Evolutionary conservation across 1,140 invertebrate genomes (phyloP).

Genomic region (Bombus pascuorum): DNA sequence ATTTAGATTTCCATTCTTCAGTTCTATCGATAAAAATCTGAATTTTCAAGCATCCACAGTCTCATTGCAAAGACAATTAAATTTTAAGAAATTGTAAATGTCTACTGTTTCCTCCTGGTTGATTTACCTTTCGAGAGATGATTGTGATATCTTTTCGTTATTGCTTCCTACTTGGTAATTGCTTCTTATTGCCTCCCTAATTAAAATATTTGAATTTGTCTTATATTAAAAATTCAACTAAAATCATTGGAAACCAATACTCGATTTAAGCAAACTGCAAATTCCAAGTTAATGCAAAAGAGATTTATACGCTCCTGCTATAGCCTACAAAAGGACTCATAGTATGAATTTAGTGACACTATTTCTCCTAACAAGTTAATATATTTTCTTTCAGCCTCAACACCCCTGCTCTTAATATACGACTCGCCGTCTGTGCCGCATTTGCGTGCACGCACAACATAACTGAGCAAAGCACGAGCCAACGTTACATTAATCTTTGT

Average conservation of each 20-base stretch:
- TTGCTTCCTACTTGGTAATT: too few species aligned
- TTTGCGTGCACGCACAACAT: conserved; percentile 15
- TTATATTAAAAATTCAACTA: neutral
- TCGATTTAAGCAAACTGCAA: neutral
- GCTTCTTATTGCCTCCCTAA: too few species aligned
- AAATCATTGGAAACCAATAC: neutral
- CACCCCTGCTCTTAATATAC: conserved; percentile 33
- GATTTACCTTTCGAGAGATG: too few species aligned
- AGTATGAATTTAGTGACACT: conserved; percentile 14
- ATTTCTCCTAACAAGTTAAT: conserved; percentile 21
- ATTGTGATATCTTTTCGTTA: too few species aligned
- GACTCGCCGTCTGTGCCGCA: conserved; percentile 17
- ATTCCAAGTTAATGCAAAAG: neutral
- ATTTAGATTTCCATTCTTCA: neutral
- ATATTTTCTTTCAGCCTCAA: conserved; percentile 33
- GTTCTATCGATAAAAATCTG: neutral
- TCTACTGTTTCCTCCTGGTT: neutral
- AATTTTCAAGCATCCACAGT: too few species aligned
- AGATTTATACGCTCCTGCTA: neutral
- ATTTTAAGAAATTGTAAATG: neutral
- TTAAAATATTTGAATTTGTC: too few species aligned
- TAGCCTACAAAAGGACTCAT: neutral
- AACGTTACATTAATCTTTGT: conserved; percentile 25
- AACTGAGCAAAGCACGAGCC: conserved; percentile 6
- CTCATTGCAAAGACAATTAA: neutral